phyloP scores from a whole-genome alignment of 1,140 invertebrate genomes.

The Goniozus legneri region DNA sequence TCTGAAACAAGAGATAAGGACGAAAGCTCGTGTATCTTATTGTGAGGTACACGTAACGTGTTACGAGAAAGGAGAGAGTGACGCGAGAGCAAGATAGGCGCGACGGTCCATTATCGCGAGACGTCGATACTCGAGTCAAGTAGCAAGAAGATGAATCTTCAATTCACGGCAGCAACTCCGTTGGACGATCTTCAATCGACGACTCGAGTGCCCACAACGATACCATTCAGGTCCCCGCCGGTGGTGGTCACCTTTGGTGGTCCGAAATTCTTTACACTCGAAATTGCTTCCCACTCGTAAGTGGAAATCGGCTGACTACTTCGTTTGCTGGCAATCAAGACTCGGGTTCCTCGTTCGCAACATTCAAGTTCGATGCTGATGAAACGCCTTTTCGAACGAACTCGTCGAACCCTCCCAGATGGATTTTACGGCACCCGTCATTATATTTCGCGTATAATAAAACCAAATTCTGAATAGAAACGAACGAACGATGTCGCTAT shows the following conservation, averaged over 20 bases:
- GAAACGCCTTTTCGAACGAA: slow-evolving; percentile 12
- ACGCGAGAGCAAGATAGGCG: slow-evolving; percentile 12
- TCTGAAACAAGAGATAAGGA: too few relatives aligned
- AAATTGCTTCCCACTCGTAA: slow-evolving; percentile 39
- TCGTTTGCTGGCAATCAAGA: slow-evolving; percentile 28
- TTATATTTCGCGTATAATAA: slow-evolving; percentile 14
- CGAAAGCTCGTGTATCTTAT: too few relatives aligned
- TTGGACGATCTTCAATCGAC: slow-evolving; percentile 32
- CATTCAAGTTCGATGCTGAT: slow-evolving; percentile 20
- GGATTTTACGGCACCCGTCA: slow-evolving; percentile 18
- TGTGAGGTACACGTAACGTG: too few relatives aligned
- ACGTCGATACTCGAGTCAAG: slow-evolving; percentile 38
- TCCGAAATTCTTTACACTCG: slow-evolving; percentile 41
- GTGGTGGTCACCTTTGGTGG: slow-evolving; percentile 42
- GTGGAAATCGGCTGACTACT: slow-evolving; percentile 35
- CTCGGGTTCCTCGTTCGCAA: slow-evolving; percentile 4
- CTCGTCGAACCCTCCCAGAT: slow-evolving; percentile 22
- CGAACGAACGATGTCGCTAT: too few relatives aligned
- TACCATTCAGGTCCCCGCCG: slow-evolving; percentile 29
- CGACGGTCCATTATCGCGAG: slow-evolving; percentile 19
- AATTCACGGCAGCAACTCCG: slow-evolving; percentile 33
- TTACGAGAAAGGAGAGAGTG: slow-evolving; percentile 5
- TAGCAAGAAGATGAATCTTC: slow-evolving; percentile 43
- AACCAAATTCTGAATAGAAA: too few relatives aligned
- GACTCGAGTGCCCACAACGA: slow-evolving; percentile 34